These are phyloP conservation scores for Coracopsis vasa DNA, from an alignment of 2,113 vertebrate species.

Conservation along the genomic window DNA sequence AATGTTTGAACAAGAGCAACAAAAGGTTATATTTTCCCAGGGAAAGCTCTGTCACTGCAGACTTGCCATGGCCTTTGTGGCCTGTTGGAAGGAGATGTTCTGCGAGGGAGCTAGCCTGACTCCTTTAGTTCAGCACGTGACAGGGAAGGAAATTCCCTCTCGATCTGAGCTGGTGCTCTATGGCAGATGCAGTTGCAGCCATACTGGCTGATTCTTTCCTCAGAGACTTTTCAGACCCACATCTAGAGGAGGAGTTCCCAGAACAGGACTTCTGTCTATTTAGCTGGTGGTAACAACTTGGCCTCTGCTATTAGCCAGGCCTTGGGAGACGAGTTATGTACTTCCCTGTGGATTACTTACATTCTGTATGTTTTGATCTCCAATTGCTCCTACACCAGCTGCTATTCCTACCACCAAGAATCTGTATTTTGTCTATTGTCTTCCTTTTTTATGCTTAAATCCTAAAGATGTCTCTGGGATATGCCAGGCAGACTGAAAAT, in stretches of 20 bases:
- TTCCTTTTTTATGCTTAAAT: not conserved
- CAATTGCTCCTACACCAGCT: not conserved
- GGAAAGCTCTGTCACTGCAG: not conserved
- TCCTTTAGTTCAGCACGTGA: not conserved
- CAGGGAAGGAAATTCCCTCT: not conserved
- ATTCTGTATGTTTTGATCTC: not conserved
- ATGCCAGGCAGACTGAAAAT: not conserved
- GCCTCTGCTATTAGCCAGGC: not conserved
- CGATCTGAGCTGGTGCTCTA: fast-evolving
- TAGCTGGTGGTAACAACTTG: not conserved
- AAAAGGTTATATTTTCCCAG: not conserved
- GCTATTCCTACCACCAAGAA: not conserved
- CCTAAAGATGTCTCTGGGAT: not conserved
- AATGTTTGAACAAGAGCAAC: constrained; percentile 22
- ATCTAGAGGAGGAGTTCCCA: not conserved
- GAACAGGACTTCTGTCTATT: not conserved
- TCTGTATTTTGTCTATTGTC: not conserved
- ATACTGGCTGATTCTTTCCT: not conserved
- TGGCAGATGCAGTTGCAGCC: not conserved
- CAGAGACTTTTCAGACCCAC: not conserved
- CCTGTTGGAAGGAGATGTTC: not conserved
- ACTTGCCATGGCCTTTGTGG: not conserved
- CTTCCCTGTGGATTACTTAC: not conserved
- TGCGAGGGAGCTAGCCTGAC: constrained; percentile 3
- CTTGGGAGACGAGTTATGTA: not conserved